Base-by-base conservation (phyloP, 1,140 invertebrate species). In the Leucophenga varia region DNA sequence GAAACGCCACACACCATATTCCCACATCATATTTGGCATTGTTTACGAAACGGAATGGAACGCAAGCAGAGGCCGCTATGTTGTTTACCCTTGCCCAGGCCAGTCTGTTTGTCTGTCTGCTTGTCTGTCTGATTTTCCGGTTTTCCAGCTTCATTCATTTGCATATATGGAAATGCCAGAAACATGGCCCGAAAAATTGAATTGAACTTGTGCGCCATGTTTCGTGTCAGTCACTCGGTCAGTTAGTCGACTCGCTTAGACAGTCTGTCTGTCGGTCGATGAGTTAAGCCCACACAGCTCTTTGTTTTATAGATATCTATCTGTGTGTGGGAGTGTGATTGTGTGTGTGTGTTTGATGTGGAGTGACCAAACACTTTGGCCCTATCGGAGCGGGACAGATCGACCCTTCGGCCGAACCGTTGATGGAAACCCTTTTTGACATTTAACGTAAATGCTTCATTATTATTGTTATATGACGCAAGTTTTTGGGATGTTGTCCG, bases 381-480 rank as follows among this genome's bases (percentile, higher is more conserved):
- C 53, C 43, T 57, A 57, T 57, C 51, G 46, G 30, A 35, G 38
- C 44, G 31, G 34, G 30, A 34, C 37, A 44, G 36, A 39, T 54
- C 36, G 19, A 30, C 43, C 19, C 16, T 19, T 37, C 40, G 13
- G 16, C 7, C 22, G 28, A 31, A n/a, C 18, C 40, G 53, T 47
- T 52, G 53, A 55, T 20, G 44, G 45, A 61, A 49, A 64, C 63
- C 54, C 57, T 54, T 52, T 51, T 50, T 54, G 56, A 52, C 63
- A 67, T 61, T 67, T 57, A 63, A 59, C 53, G 54, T 68, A 67
- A 65, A 65, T 67, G 64, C 64, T 68, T 65, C 56, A 60, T 65
- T 65, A 65, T 65, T 65, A 63, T 67, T 65, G 54, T 63, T 55
- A 59, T 56, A 59, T 63, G 59, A 58, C 50, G 52, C 58, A 64